These are phyloP conservation scores for Gobio gobio DNA, from an alignment of 2,113 vertebrate genomes.

Conservation along the genomic window DNA sequence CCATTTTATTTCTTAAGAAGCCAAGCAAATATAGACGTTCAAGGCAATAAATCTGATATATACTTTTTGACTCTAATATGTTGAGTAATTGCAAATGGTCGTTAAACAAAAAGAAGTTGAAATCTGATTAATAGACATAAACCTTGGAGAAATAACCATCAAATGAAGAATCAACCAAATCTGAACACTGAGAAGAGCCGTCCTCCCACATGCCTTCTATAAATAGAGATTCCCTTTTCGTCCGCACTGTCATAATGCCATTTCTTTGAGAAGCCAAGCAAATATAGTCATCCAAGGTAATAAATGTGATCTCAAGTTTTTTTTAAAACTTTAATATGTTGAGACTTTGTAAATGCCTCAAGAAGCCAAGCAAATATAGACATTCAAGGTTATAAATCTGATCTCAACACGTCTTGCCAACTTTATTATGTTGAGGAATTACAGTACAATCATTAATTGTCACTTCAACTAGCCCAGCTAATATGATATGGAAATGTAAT, in stretches of 20 bases:
- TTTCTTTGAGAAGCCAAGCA: not conserved
- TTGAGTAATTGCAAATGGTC: not conserved
- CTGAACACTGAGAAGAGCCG: not conserved
- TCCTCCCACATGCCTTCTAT: conserved; percentile 45
- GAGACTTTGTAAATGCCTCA: not conserved
- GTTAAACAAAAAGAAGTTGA: not conserved
- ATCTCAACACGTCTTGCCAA: not conserved
- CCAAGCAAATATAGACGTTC: conserved; percentile 17
- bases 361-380: conserved; percentile 14
- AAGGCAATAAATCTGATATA: not conserved
- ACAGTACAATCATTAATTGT: not conserved
- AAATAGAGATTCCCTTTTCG: conserved; percentile 52
- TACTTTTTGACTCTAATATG: not conserved
- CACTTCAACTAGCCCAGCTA: too few species aligned
- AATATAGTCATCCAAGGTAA: not conserved
- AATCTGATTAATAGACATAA: not conserved
- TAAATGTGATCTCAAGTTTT: not conserved
- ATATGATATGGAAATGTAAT: too few species aligned
- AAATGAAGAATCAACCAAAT: conserved; percentile 1
- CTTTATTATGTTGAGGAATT: not conserved
- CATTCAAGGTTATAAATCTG: not conserved
- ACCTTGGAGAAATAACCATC: not conserved
- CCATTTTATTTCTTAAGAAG: conserved; percentile 28
- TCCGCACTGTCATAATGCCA: conserved; percentile 36
- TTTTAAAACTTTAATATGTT: not conserved